A percentile compares a stretch with the other conserved stretches of the same genome.
phyloP scores from a whole-genome alignment of 2,113 vertebrate species.

The Litocranius walleri region DNA sequence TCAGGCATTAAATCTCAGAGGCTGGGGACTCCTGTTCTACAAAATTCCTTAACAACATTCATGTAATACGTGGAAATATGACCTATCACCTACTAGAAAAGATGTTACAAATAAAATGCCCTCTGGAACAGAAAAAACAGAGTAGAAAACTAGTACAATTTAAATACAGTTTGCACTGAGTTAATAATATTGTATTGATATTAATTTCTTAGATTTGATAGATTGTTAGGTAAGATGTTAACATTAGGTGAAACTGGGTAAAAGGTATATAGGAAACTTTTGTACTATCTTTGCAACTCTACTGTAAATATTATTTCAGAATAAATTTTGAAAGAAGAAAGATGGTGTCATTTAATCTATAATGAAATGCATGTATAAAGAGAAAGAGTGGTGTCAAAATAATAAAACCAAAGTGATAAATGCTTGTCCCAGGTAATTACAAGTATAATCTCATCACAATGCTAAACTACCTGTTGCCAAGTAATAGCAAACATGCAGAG shows the following conservation, averaged over 20 bases:
- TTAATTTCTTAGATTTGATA: background rate
- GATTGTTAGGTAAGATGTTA: background rate
- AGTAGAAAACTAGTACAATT: background rate
- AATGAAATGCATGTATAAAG: background rate
- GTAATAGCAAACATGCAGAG: background rate
- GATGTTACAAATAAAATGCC: background rate
- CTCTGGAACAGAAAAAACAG: background rate
- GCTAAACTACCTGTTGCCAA: background rate
- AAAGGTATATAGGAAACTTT: background rate
- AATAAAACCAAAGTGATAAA: background rate
- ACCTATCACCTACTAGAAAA: background rate
- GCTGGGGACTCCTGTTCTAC: background rate
- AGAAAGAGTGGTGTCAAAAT: background rate
- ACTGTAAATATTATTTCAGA: background rate
- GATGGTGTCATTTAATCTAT: background rate
- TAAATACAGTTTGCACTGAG: background rate
- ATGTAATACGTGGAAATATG: background rate
- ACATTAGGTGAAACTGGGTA: background rate
- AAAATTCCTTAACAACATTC: background rate
- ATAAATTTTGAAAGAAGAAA: background rate
- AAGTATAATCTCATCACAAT: background rate
- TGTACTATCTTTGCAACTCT: background rate
- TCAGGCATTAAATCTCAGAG: background rate
- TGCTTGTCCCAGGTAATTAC: background rate
- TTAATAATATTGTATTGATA: background rate